Percentiles rank a stretch among this genome's conserved stretches.
Evolutionary conservation across 2,113 vertebrate species (phyloP).

Genomic region (Agelaius phoeniceus): DNA sequence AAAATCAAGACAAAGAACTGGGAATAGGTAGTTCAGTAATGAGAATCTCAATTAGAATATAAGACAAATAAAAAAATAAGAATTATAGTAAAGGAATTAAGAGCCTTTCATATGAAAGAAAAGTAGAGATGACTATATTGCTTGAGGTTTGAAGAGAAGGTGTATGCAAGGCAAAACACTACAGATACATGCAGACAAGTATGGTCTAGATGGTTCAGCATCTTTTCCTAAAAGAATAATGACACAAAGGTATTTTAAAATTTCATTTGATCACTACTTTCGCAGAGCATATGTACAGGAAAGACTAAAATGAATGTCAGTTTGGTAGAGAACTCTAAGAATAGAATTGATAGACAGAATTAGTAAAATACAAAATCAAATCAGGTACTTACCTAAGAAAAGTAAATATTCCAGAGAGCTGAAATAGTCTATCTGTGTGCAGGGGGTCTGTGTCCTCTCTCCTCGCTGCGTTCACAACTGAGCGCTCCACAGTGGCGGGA

Average conservation of each 20-base stretch:
- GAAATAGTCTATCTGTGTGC: neutral
- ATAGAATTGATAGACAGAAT: neutral
- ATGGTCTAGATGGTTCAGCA: neutral
- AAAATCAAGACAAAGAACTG: neutral
- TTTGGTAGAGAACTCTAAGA: neutral
- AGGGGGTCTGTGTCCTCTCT: neutral
- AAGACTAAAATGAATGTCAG: neutral
- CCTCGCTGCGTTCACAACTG: neutral
- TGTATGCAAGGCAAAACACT: neutral
- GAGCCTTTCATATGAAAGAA: neutral
- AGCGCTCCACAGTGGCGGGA: neutral
- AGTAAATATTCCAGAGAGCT: neutral
- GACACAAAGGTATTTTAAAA: neutral
- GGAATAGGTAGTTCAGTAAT: neutral
- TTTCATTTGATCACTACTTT: neutral
- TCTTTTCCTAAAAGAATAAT: neutral
- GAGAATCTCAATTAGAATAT: neutral
- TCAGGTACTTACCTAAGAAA: neutral
- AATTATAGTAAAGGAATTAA: neutral
- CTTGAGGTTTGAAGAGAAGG: neutral
- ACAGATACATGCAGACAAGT: neutral
- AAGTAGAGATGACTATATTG: neutral
- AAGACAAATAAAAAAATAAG: neutral
- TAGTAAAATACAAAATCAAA: neutral
- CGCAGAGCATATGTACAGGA: neutral